Percentiles rank a stretch among this genome's conserved stretches.
Conservation (phyloP, 1,140 invertebrate genomes). For the Trachelipus rathkii region DNA sequence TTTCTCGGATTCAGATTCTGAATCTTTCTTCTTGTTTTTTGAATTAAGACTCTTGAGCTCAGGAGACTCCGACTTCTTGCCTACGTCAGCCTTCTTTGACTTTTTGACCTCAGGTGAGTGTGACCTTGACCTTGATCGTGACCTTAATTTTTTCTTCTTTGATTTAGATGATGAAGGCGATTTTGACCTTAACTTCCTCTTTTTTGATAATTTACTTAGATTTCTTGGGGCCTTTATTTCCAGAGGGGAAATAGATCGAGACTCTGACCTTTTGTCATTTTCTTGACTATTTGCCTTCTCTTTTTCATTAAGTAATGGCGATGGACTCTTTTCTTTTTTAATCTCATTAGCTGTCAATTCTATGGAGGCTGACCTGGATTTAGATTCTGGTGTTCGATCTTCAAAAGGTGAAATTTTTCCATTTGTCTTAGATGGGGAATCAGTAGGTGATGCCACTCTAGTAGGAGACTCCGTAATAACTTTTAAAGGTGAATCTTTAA, state of each 20-base stretch:
- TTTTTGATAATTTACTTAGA: background rate
- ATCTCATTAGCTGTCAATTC: background rate
- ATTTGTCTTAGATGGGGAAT: background rate
- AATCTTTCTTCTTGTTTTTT: background rate
- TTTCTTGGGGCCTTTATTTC: too few species aligned
- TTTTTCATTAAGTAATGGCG: too few species aligned
- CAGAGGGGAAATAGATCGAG: too few species aligned
- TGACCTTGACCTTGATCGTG: background rate
- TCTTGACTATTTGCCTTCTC: too few species aligned
- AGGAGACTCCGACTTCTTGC: background rate
- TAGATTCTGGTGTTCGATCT: background rate
- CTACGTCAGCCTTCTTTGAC: background rate
- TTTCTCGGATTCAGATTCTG: background rate
- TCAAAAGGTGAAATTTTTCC: background rate
- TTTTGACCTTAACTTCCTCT: background rate
- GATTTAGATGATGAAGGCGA: background rate
- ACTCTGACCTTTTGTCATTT: too few species aligned
- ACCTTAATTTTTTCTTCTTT: background rate
- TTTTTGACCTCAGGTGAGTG: background rate
- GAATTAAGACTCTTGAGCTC: background rate
- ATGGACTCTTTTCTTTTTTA: background rate
- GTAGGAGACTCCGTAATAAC: background rate
- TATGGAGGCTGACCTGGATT: background rate
- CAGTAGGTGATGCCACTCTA: background rate
- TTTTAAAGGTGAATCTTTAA: background rate